Percentiles rank a stretch among this genome's conserved stretches.
These are phyloP conservation scores for Helogale parvula DNA, from an alignment of 2,113 vertebrate species.

Conservation along the genomic window DNA sequence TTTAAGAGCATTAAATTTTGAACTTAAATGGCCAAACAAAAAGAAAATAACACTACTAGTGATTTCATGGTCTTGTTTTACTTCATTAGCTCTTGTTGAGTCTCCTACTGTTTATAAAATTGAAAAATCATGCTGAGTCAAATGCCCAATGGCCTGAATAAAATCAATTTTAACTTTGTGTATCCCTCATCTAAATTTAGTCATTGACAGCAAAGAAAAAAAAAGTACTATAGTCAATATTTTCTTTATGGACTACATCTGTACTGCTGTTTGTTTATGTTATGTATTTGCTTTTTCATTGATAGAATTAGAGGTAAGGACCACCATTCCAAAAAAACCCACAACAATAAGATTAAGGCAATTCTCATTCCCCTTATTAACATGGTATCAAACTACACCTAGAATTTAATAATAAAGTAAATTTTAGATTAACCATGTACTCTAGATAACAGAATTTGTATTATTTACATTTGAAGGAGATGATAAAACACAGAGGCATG, in stretches of 20 bases:
- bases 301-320: neutral
- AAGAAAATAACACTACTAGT: slow-evolving; percentile 61
- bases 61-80: slow-evolving; percentile 69
- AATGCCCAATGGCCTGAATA: slow-evolving; percentile 72
- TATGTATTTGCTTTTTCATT: neutral
- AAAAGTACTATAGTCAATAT: neutral
- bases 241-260: slow-evolving; percentile 53
- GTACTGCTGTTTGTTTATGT: neutral
- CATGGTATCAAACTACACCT: neutral
- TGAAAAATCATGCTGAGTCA: slow-evolving; percentile 82
- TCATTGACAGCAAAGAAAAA: slow-evolving; percentile 62
- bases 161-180: slow-evolving; percentile 69
- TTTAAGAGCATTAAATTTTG: slow-evolving; percentile 76
- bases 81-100: slow-evolving; percentile 77
- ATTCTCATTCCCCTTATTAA: neutral
- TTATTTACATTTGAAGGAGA: neutral
- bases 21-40: slow-evolving; percentile 70
- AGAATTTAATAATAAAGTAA: neutral
- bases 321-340: neutral
- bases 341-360: neutral
- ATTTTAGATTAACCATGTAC: neutral
- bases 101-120: slow-evolving; percentile 82
- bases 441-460: neutral
- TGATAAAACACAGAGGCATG: neutral
- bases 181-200: neutral